Percentiles rank a stretch among this genome's conserved stretches.
phyloP scores from a whole-genome alignment of 2,113 vertebrate genomes.

The Atrichornis clamosus region DNA sequence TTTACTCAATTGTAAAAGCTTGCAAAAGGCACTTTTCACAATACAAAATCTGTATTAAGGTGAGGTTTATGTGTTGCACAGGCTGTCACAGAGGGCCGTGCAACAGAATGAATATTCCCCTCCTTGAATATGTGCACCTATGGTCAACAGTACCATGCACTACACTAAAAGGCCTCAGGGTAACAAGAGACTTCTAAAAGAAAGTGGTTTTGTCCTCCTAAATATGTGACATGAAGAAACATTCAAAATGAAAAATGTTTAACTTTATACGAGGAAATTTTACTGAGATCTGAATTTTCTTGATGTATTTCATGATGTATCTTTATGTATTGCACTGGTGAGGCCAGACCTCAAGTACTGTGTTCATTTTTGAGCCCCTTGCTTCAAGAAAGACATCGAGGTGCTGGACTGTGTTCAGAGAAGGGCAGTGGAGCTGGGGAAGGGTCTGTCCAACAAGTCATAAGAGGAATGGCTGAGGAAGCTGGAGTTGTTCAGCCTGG shows the following conservation, averaged over 20 bases:
- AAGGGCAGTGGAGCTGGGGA: neutral
- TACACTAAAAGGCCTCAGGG: neutral
- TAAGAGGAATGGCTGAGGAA: neutral
- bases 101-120: neutral
- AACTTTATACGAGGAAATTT: neutral
- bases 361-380: neutral
- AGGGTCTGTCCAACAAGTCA: neutral
- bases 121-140: neutral
- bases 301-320: neutral
- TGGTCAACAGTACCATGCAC: neutral
- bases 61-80: neutral
- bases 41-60: neutral
- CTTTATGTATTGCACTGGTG: neutral
- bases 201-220: neutral
- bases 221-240: neutral
- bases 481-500: neutral
- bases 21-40: neutral
- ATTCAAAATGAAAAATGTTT: neutral
- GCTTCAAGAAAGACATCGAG: neutral
- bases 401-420: neutral
- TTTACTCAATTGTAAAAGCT: neutral
- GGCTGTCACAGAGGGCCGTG: neutral
- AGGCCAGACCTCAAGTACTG: neutral
- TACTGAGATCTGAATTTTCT: neutral
- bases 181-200: neutral